Evolutionary conservation across 2,888 invertebrate genomes (phyloP).

Genomic region (Ochlodes sylvanus): DNA sequence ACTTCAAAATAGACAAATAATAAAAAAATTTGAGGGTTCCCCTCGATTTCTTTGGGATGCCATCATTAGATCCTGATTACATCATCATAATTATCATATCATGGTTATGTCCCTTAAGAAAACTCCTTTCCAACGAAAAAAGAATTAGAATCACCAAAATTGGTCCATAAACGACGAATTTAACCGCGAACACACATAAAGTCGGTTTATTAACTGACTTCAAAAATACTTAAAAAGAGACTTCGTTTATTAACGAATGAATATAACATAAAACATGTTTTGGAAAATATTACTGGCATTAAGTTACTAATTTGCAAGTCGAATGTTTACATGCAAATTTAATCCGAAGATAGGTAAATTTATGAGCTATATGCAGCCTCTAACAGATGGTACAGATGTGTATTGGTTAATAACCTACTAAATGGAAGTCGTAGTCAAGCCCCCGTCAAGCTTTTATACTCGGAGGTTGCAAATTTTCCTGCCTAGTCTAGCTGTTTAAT

Average conservation of each 20-base stretch:
- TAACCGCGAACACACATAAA: too few species aligned
- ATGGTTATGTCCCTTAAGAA: too few species aligned
- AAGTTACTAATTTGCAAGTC: conserved; percentile 55
- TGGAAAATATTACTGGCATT: conserved; percentile 41
- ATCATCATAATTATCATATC: too few species aligned
- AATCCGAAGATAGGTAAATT: conserved; percentile 52
- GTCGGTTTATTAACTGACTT: too few species aligned
- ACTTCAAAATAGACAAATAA: too few species aligned
- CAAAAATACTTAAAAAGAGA: too few species aligned
- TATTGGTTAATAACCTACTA: conserved; percentile 48
- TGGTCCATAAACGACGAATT: too few species aligned
- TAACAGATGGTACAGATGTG: conserved; percentile 53
- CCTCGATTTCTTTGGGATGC: too few species aligned
- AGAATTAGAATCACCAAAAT: too few species aligned
- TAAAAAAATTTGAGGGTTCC: too few species aligned
- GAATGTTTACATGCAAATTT: conserved; percentile 57
- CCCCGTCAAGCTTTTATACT: conserved; percentile 25
- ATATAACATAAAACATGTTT: conserved; percentile 22
- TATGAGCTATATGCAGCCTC: conserved; percentile 53
- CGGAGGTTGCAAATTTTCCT: conserved; percentile 56
- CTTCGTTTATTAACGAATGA: not conserved
- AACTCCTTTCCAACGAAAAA: too few species aligned
- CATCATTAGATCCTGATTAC: not conserved
- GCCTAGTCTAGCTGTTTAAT: conserved; percentile 59
- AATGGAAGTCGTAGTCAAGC: conserved; percentile 20